phyloP scores from a whole-genome alignment of 2,888 invertebrate species.

The Muscina levida region DNA sequence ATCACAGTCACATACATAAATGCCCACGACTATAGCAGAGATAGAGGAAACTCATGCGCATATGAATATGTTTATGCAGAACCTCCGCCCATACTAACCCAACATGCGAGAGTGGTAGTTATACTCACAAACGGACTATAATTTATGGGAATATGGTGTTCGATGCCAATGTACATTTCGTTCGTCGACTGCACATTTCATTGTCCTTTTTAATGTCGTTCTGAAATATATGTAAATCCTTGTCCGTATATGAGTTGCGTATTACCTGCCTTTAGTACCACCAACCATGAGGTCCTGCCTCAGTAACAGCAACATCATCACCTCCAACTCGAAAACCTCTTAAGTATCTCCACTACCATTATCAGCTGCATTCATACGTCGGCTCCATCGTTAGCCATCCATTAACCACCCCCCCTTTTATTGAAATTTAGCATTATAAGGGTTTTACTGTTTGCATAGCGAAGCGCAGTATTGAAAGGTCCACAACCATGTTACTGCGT shows the following conservation, averaged over 20 bases:
- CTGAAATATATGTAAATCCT: conserved; percentile 47
- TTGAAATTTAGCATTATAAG: conserved; percentile 10
- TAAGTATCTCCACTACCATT: not conserved
- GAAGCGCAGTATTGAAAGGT: too few relatives aligned
- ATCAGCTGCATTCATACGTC: conserved; percentile 25
- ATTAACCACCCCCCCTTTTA: not conserved
- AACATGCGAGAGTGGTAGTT: not conserved
- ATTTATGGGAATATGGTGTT: conserved; percentile 62
- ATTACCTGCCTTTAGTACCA: conserved; percentile 42
- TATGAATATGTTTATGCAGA: conserved; percentile 8
- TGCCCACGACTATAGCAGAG: too few relatives aligned
- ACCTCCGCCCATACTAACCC: too few relatives aligned
- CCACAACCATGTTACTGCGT: conserved; percentile 47
- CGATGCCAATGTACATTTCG: conserved; percentile 39
- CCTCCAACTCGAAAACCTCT: conserved; percentile 10
- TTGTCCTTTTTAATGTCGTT: conserved; percentile 26
- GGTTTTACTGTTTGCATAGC: too few relatives aligned
- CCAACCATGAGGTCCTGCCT: too few relatives aligned
- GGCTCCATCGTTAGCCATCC: not conserved
- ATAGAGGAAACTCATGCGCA: too few relatives aligned
- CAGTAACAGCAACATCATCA: too few relatives aligned
- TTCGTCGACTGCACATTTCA: not conserved
- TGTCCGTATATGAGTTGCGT: conserved; percentile 32
- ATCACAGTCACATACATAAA: conserved; percentile 18
- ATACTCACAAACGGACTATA: conserved; percentile 51